Evolutionary conservation across 35 echinoderm and acorn worm genomes (phyloP).

Genomic region (Lytechinus variegatus): DNA sequence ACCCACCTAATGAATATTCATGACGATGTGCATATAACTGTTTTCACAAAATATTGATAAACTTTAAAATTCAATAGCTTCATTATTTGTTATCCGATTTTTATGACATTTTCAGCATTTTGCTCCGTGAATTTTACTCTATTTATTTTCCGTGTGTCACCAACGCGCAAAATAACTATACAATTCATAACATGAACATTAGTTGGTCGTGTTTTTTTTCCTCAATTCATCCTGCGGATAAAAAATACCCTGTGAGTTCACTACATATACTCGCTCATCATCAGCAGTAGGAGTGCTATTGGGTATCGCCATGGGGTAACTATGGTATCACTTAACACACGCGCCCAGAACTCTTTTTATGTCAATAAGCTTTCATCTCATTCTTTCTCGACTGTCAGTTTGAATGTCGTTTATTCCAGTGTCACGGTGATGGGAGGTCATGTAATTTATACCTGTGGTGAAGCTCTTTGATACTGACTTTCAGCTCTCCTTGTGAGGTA

Average conservation of each 20-base stretch:
- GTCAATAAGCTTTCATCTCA: not conserved
- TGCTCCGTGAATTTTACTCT: too few relatives aligned
- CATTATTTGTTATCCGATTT: too few relatives aligned
- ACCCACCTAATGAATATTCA: too few relatives aligned
- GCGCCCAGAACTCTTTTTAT: not conserved
- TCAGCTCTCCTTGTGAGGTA: not conserved
- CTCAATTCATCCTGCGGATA: not conserved
- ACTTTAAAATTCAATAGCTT: too few relatives aligned
- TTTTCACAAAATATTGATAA: too few relatives aligned
- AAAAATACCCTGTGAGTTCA: not conserved
- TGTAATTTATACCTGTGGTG: slow-evolving; percentile 4
- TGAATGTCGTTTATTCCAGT: not conserved
- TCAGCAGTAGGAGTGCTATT: not conserved
- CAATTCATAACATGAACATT: too few relatives aligned
- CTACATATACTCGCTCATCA: not conserved
- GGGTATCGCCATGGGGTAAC: not conserved
- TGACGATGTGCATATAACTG: too few relatives aligned
- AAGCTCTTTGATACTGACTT: not conserved
- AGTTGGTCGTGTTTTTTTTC: too few relatives aligned
- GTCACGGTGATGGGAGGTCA: not conserved
- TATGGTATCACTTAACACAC: not conserved
- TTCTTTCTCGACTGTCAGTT: not conserved
- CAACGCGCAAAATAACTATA: too few relatives aligned
- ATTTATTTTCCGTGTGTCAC: too few relatives aligned
- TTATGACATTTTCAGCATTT: too few relatives aligned